Percentiles rank a stretch among this genome's conserved stretches.
These are phyloP conservation scores for Caenorhabditis angaria DNA, from an alignment of 2,888 invertebrate genomes.

Conservation along the genomic window DNA sequence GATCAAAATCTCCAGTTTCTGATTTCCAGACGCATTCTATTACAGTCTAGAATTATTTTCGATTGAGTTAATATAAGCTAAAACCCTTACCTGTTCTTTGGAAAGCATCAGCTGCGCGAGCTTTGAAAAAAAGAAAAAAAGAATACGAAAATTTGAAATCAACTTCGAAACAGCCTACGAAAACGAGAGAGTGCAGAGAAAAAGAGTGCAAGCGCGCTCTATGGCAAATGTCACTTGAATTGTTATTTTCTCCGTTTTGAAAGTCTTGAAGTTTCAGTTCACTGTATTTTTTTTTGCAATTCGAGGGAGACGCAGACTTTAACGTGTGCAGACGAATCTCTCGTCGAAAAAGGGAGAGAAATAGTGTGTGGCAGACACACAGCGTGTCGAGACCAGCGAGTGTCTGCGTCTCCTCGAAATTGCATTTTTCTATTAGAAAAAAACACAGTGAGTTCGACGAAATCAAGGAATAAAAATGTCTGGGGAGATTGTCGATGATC, in stretches of 20 bases:
- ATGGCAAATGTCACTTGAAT: neutral
- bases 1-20: neutral
- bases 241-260: neutral
- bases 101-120: neutral
- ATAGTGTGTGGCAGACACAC: too few relatives aligned
- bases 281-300: too few relatives aligned
- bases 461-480: too few relatives aligned
- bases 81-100: slow-evolving; percentile 2
- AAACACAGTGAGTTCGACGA: neutral
- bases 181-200: neutral
- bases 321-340: too few relatives aligned
- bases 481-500: slow-evolving; percentile 29
- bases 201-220: slow-evolving; percentile 24
- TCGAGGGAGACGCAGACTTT: too few relatives aligned
- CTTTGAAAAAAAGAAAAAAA: neutral
- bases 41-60: too few relatives aligned
- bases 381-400: too few relatives aligned
- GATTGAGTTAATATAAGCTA: too few relatives aligned
- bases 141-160: neutral
- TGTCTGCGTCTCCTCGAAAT: too few relatives aligned
- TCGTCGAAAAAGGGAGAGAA: too few relatives aligned
- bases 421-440: too few relatives aligned
- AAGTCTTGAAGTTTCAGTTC: neutral
- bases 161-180: slow-evolving; percentile 10
- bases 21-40: too few relatives aligned